Percentiles rank a stretch among this genome's conserved stretches.
Conservation (phyloP, 2,888 invertebrate genomes). For the Tyria jacobaeae region DNA sequence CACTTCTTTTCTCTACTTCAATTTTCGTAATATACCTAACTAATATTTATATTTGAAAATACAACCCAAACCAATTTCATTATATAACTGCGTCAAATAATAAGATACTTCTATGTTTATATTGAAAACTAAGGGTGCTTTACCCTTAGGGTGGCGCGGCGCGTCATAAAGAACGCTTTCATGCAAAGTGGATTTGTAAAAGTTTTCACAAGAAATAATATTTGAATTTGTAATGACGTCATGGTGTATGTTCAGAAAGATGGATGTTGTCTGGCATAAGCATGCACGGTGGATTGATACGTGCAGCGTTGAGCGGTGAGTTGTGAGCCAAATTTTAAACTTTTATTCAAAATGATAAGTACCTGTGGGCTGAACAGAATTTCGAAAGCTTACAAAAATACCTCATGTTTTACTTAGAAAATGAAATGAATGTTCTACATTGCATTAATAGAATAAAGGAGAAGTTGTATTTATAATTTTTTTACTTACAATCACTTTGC, state of each 20-base stretch:
- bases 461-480: too few relatives aligned
- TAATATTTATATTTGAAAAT: constrained; percentile 34
- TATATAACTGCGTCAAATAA: constrained; percentile 46
- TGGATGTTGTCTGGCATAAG: constrained; percentile 68
- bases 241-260: constrained; percentile 63
- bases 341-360: too few relatives aligned
- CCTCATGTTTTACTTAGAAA: too few relatives aligned
- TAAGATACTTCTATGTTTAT: constrained; percentile 52
- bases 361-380: too few relatives aligned
- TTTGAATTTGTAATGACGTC: constrained; percentile 79
- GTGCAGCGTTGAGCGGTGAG: neutral
- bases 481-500: too few relatives aligned
- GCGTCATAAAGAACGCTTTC: constrained; percentile 74
- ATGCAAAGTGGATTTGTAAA: constrained; percentile 78
- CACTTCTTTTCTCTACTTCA: neutral
- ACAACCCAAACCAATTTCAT: constrained; percentile 40
- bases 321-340: neutral
- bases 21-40: constrained; percentile 8
- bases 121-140: constrained; percentile 57
- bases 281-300: constrained; percentile 52
- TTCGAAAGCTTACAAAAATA: too few relatives aligned
- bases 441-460: too few relatives aligned
- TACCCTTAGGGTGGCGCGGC: constrained; percentile 60
- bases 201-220: constrained; percentile 79
- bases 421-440: too few relatives aligned